A percentile compares a stretch with the other conserved stretches of the same genome.
phyloP scores from a whole-genome alignment of 2,113 vertebrate genomes.

The Macquaria ambigua region DNA sequence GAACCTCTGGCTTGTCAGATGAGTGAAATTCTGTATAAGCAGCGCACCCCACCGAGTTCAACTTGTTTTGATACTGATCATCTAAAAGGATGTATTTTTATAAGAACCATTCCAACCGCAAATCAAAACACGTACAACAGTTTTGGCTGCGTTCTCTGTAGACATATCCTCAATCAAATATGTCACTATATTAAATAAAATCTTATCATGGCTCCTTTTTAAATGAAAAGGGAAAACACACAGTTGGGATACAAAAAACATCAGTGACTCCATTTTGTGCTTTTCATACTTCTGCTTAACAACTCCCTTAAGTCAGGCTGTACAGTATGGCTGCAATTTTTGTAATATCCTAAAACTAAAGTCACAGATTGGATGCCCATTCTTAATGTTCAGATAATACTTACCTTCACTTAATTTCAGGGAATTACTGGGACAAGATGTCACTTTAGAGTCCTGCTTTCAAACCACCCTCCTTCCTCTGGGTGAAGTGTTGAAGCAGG shows the following conservation, averaged over 20 bases:
- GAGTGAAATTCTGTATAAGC: slow-evolving; percentile 27
- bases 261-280: background rate
- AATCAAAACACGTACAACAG: background rate
- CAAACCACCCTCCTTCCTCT: background rate
- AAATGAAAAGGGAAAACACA: background rate
- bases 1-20: slow-evolving; percentile 46
- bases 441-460: slow-evolving; percentile 1
- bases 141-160: background rate
- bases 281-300: background rate
- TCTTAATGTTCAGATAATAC: background rate
- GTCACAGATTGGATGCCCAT: background rate
- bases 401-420: background rate
- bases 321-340: background rate
- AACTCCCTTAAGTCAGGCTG: background rate
- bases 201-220: background rate
- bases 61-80: background rate
- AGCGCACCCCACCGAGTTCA: background rate
- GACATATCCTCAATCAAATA: background rate
- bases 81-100: background rate
- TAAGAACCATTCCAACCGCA: background rate
- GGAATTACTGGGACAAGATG: background rate
- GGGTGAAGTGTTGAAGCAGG: slow-evolving; percentile 30
- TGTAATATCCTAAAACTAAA: background rate
- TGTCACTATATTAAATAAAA: background rate
- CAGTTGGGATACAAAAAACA: background rate